Evolutionary conservation across 2,113 vertebrate species (phyloP).

Genomic region (Australoheros scitulus): DNA sequence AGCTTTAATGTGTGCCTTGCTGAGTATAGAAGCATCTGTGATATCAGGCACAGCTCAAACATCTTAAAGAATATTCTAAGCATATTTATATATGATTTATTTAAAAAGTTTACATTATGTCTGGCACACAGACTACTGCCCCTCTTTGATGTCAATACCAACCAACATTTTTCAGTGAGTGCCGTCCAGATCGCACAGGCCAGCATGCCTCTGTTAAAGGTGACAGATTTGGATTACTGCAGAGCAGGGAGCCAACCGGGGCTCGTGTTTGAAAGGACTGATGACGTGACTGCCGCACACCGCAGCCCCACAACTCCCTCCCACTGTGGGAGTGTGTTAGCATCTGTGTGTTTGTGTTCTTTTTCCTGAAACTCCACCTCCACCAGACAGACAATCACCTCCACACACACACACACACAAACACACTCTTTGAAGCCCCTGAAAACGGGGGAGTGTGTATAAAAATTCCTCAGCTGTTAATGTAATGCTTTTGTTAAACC

Average conservation of each 20-base stretch:
- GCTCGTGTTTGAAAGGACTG: not conserved
- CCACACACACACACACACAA: not conserved
- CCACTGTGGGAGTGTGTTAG: not conserved
- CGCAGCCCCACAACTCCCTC: not conserved
- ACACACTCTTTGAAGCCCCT: not conserved
- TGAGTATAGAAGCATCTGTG: not conserved
- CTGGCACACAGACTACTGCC: not conserved
- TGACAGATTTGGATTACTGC: not conserved
- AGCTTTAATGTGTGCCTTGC: not conserved
- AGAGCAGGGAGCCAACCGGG: not conserved
- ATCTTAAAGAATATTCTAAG: not conserved
- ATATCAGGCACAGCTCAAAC: not conserved
- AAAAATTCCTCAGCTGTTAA: not conserved
- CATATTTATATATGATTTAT: not conserved
- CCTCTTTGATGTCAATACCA: not conserved
- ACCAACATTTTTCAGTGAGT: not conserved
- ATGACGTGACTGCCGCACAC: constrained; percentile 2
- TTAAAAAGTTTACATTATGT: not conserved
- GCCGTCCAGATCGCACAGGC: not conserved
- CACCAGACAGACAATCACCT: not conserved
- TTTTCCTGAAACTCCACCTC: not conserved
- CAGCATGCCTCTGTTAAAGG: not conserved
- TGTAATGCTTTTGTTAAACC: not conserved
- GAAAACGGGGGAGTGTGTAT: not conserved
- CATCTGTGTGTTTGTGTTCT: not conserved